Conservation (phyloP, 2,797 vertebrate species). For the Pagetopsis macropterus region DNA sequence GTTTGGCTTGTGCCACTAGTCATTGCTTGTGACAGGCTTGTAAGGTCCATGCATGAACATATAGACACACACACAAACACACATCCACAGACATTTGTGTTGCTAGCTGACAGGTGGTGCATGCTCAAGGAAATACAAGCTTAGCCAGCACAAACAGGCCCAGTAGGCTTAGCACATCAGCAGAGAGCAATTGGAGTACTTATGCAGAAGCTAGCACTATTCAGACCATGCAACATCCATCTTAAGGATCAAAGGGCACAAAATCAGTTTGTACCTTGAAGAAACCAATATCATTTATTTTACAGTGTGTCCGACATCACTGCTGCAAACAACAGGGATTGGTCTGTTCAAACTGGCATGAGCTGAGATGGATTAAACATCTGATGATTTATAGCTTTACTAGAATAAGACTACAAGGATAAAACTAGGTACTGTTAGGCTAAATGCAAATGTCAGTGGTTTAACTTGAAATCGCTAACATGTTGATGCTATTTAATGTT, state of each 20-base stretch:
- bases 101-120: conserved; percentile 71
- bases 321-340: conserved; percentile 54
- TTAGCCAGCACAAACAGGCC: conserved; percentile 71
- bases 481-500: not conserved
- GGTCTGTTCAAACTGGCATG: conserved; percentile 43
- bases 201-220: conserved; percentile 69
- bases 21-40: conserved; percentile 45
- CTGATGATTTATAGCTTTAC: conserved; percentile 22
- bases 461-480: not conserved
- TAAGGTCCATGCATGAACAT: conserved; percentile 28
- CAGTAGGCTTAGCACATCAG: conserved; percentile 74
- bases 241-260: conserved; percentile 68
- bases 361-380: conserved; percentile 48
- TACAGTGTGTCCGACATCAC: conserved; percentile 33
- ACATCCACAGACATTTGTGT: conserved; percentile 36
- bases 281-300: conserved; percentile 55
- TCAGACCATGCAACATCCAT: conserved; percentile 67
- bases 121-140: conserved; percentile 73
- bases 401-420: not conserved
- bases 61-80: conserved; percentile 39
- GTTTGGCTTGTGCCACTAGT: conserved; percentile 46
- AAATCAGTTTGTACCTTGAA: conserved; percentile 69
- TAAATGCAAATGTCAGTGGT: not conserved
- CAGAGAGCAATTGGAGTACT: conserved; percentile 66
- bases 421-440: not conserved